phyloP scores from a whole-genome alignment of 1,140 invertebrate species.

The Plodia interpunctella region DNA sequence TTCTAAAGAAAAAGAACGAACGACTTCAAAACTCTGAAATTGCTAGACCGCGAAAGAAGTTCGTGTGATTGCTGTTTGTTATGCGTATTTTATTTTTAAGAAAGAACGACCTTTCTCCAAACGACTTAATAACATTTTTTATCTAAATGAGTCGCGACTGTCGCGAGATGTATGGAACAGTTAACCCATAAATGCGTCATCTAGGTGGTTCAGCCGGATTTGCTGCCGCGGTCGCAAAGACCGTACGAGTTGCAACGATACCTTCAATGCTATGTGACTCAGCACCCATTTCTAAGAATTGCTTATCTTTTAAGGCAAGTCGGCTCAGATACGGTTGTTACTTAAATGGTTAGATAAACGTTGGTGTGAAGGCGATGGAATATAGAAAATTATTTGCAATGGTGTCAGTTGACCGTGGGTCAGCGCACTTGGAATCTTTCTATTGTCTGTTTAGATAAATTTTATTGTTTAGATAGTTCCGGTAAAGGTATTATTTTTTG shows the following conservation, averaged over 20 bases:
- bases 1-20: no score
- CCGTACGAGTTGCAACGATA: constrained; percentile 17
- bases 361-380: background rate
- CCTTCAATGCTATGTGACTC: constrained; percentile 22
- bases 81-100: background rate
- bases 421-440: background rate
- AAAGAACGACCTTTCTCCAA: background rate
- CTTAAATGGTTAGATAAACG: constrained; percentile 5
- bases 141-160: background rate
- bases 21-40: no score
- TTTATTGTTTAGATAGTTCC: no score
- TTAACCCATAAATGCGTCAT: constrained; percentile 1
- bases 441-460: no score
- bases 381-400: background rate
- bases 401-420: background rate
- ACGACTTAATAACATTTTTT: background rate
- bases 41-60: no score
- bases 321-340: background rate
- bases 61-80: background rate
- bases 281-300: background rate
- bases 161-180: background rate
- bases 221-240: constrained; percentile 22
- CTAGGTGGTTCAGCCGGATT: constrained; percentile 2
- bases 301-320: constrained; percentile 11
- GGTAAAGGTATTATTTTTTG: no score